Conservation (phyloP, 1,140 invertebrate species). For the Macrobrachium nipponense region DNA sequence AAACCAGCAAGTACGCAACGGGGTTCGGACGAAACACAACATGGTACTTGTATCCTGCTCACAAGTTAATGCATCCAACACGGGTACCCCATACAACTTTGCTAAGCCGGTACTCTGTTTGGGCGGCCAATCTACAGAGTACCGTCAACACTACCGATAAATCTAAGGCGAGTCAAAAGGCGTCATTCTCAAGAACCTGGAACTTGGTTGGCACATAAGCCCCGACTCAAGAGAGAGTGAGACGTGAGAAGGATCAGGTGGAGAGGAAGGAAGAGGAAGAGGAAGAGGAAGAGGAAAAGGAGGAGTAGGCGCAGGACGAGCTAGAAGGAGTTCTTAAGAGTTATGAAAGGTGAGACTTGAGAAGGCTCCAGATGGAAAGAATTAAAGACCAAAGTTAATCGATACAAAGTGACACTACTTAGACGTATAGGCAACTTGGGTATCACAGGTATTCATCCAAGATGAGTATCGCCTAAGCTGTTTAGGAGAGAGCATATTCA, state of each 20-base stretch:
- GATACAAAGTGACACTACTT: no score
- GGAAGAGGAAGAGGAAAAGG: not conserved
- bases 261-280: not conserved
- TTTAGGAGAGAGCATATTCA: not conserved
- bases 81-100: slow-evolving; percentile 49
- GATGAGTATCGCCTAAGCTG: no score
- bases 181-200: slow-evolving; percentile 36
- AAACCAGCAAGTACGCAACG: slow-evolving; percentile 13
- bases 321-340: not conserved
- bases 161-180: slow-evolving; percentile 46
- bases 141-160: slow-evolving; percentile 52
- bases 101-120: slow-evolving; percentile 51
- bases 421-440: no score
- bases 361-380: not conserved
- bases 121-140: slow-evolving; percentile 48
- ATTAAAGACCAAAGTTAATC: no score
- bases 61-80: slow-evolving; percentile 59
- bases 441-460: no score
- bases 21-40: slow-evolving; percentile 43
- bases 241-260: not conserved
- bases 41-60: slow-evolving; percentile 60
- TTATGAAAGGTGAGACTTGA: not conserved
- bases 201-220: not conserved
- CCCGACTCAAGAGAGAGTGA: slow-evolving; percentile 6
- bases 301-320: not conserved